These are phyloP conservation scores for Harpalus rufipes DNA, from an alignment of 2,888 invertebrate genomes.

Conservation along the genomic window DNA sequence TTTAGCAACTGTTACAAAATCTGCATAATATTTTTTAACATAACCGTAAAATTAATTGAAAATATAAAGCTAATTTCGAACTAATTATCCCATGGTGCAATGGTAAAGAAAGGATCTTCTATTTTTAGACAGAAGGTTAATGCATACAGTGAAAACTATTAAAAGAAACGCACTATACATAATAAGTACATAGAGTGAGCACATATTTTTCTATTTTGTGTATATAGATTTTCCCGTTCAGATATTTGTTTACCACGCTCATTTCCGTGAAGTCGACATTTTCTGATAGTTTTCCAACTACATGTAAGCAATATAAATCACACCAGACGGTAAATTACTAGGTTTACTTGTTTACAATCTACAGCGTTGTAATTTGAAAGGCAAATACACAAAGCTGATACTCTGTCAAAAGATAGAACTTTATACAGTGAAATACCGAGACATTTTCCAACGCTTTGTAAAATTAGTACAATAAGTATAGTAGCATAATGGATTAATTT, in stretches of 20 bases:
- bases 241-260: neutral
- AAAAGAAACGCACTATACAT: neutral
- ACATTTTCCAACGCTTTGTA: no score
- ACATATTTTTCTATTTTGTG: neutral
- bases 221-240: neutral
- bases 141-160: neutral
- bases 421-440: no score
- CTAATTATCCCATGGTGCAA: slow-evolving; percentile 2
- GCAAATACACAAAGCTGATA: neutral
- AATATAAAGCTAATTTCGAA: slow-evolving; percentile 3
- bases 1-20: neutral
- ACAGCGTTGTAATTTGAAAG: neutral
- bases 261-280: neutral
- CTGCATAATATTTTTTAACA: no score
- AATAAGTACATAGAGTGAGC: neutral
- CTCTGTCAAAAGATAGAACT: no score
- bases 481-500: no score
- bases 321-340: neutral
- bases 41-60: neutral
- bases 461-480: no score
- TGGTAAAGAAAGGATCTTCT: neutral
- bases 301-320: slow-evolving; percentile 11
- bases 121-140: slow-evolving; percentile 11
- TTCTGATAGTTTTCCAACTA: neutral
- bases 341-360: neutral